Evolutionary conservation across 2,888 invertebrate genomes (phyloP).

Genomic region (Enchytraeus crypticus): DNA sequence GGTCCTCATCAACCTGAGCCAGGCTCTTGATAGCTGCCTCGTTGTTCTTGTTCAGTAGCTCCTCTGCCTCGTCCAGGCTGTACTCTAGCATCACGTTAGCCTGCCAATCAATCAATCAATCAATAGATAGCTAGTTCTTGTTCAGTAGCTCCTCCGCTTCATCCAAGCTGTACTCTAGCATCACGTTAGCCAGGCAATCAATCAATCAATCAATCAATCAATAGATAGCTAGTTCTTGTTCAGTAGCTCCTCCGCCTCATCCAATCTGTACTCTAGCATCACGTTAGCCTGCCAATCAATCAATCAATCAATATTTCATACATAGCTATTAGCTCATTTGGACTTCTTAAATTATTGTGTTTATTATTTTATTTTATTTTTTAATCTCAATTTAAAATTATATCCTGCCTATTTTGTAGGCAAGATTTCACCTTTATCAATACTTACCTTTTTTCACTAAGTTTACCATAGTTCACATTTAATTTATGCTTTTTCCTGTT

Average conservation of each 20-base stretch:
- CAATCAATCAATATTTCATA: no score
- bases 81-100: conserved; percentile 97
- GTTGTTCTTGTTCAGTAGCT: conserved; percentile 61
- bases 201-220: no score
- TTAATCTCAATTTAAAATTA: no score
- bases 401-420: no score
- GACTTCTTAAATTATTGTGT: no score
- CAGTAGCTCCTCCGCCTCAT: conserved; percentile 77
- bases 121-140: conserved; percentile 55
- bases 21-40: conserved; percentile 71
- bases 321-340: no score
- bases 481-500: no score
- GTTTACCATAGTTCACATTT: no score
- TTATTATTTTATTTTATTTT: no score
- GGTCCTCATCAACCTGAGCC: conserved; percentile 76
- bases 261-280: conserved; percentile 88
- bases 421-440: no score
- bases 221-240: conserved; percentile 58
- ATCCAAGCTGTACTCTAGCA: conserved; percentile 86
- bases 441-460: no score
- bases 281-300: conserved; percentile 79
- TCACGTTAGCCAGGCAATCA: conserved; percentile 90
- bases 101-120: conserved; percentile 33
- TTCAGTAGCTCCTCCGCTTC: conserved; percentile 77
- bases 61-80: conserved; percentile 78